These are phyloP conservation scores for Mesocentrotus franciscanus DNA, from an alignment of 53 echinoderm and acorn worm genomes.

Conservation along the genomic window DNA sequence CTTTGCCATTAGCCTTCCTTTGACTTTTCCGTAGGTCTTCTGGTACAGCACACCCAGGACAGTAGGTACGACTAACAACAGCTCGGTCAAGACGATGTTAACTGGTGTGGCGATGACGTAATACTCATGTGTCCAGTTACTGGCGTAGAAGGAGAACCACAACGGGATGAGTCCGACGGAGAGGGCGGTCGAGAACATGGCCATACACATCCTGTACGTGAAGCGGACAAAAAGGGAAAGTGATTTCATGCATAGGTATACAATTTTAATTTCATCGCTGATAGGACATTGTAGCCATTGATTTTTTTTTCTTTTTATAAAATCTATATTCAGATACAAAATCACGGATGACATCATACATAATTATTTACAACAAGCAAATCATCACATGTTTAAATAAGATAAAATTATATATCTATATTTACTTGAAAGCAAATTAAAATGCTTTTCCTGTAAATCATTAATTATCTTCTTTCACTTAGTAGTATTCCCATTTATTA, in stretches of 20 bases:
- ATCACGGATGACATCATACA: no score
- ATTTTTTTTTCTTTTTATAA: no score
- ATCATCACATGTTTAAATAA: no score
- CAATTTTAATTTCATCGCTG: not conserved
- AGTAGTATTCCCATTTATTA: no score
- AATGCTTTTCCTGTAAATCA: no score
- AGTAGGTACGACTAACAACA: slow-evolving; percentile 5
- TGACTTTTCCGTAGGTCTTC: not conserved
- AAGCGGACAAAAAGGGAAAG: not conserved
- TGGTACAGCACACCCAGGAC: slow-evolving; percentile 14
- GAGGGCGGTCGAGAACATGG: slow-evolving; percentile 51
- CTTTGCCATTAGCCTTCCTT: slow-evolving; percentile 31
- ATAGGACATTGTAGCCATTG: not conserved
- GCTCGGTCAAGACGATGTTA: slow-evolving; percentile 26
- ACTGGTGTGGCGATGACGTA: slow-evolving; percentile 63
- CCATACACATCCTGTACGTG: slow-evolving; percentile 48
- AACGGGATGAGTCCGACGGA: not conserved
- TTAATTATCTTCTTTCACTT: no score
- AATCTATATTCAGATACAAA: no score
- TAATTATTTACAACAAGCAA: no score
- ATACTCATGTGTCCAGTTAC: slow-evolving; percentile 57
- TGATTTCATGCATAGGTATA: no score
- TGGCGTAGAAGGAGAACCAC: slow-evolving; percentile 7
- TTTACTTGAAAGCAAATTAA: no score
- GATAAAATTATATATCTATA: no score